Evolutionary conservation across 2,888 invertebrate genomes (phyloP), one percentile per base, ranked within the genome.

Genomic region (Orgyia antiqua): DNA sequence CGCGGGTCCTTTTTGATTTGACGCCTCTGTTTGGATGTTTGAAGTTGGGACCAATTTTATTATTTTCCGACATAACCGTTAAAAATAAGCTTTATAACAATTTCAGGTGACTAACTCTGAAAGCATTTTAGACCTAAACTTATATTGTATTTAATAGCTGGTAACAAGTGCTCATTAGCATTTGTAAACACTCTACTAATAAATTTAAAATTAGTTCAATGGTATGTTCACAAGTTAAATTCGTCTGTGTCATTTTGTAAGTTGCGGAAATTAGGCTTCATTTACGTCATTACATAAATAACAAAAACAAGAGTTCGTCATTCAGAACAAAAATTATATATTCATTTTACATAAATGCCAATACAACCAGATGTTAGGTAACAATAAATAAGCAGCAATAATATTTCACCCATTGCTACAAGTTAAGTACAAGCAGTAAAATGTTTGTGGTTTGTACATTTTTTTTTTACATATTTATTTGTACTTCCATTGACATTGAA

Each of bases 81-180:
- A n/a, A n/a, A n/a, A n/a, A n/a, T n/a, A n/a, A n/a, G n/a, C n/a
- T n/a, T n/a, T n/a, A n/a, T n/a, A n/a, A 58, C 66, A 52, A 52
- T 58, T 57, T 51, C 57, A 53, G 50, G 46, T 52, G 46, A 51
- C 47, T 51, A 46, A 52, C 45, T 45, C 47, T 51, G 42, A 50
- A 56, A 51, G 40, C 50, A 44, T 50, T 55, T 58, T 55, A 44
- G 44, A 48, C 44, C 50, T 41, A 48, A 58, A n/a, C n/a, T n/a
- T n/a, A n/a, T n/a, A 17, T 17, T 7, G 17, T n/a, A n/a, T n/a
- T n/a, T n/a, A n/a, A n/a, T n/a, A n/a, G n/a, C n/a, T n/a, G n/a
- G n/a, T n/a, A n/a, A n/a, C n/a, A n/a, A n/a, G n/a, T n/a, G n/a
- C n/a, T n/a, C n/a, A n/a, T n/a, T n/a, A n/a, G n/a, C n/a, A 15